Evolutionary conservation across 2,888 invertebrate species (phyloP).

Genomic region (Brassicogethes aeneus): DNA sequence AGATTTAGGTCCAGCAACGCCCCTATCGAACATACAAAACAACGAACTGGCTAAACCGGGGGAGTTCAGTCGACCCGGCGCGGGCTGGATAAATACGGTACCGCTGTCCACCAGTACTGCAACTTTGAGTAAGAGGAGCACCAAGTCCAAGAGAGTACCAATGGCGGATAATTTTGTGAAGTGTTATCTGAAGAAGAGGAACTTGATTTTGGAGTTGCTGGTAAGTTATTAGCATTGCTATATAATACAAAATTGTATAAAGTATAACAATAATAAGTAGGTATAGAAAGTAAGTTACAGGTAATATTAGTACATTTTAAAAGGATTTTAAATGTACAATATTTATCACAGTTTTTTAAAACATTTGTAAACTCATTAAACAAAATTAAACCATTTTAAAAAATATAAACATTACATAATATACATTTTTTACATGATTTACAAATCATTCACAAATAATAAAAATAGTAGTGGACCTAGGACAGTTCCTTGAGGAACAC

Average conservation of each 20-base stretch:
- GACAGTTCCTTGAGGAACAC: too few species aligned
- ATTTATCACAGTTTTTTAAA: too few species aligned
- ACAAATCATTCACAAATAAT: too few species aligned
- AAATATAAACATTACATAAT: too few species aligned
- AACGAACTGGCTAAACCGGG: constrained; percentile 39
- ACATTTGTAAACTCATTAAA: too few species aligned
- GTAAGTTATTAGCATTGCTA: constrained; percentile 40
- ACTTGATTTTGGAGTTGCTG: constrained; percentile 85
- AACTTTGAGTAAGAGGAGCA: constrained; percentile 63
- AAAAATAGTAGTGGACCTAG: too few species aligned
- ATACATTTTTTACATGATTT: too few species aligned
- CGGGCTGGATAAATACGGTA: constrained; percentile 94
- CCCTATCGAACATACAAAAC: constrained; percentile 28
- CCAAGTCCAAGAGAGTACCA: constrained; percentile 57
- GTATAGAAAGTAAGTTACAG: too few species aligned
- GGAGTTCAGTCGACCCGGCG: constrained; percentile 50
- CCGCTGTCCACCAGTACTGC: constrained; percentile 59
- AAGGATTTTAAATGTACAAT: too few species aligned
- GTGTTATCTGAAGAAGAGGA: constrained; percentile 89
- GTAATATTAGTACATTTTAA: too few species aligned
- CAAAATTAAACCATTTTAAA: too few species aligned
- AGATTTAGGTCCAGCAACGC: constrained; percentile 36
- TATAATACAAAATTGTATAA: too few species aligned
- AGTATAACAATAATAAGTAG: constrained; percentile 4
- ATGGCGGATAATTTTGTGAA: constrained; percentile 78